Percentiles rank a stretch among this genome's conserved stretches.
Conservation (phyloP, 2,113 vertebrate species). For the Manacus vitellinus region DNA sequence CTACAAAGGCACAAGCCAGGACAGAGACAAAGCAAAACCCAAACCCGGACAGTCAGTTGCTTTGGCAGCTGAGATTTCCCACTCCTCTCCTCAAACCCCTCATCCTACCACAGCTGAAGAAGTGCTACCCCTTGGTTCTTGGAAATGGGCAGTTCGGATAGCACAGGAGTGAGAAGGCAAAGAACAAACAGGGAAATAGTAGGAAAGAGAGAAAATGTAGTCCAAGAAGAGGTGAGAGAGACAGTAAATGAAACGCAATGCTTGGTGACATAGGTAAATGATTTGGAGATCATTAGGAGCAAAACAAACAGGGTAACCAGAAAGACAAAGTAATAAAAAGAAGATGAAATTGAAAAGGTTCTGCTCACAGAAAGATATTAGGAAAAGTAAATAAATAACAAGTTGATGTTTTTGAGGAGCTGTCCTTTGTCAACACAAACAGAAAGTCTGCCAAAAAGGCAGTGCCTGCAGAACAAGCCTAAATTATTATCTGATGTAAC, state of each 20-base stretch:
- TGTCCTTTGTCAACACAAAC: not conserved
- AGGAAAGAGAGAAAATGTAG: not conserved
- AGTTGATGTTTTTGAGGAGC: not conserved
- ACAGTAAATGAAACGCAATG: not conserved
- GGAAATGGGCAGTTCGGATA: not conserved
- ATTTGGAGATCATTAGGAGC: not conserved
- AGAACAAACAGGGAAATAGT: not conserved
- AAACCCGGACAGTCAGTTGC: not conserved
- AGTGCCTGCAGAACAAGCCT: not conserved
- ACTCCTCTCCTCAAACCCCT: not conserved
- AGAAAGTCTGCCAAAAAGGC: not conserved
- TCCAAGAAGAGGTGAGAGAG: not conserved
- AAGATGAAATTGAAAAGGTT: not conserved
- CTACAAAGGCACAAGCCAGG: not conserved
- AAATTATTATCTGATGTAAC: not conserved
- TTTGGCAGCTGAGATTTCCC: not conserved
- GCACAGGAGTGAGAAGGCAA: not conserved
- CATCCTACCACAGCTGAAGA: not conserved
- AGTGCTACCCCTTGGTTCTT: not conserved
- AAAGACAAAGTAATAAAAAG: not conserved
- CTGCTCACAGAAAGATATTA: not conserved
- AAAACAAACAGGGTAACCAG: not conserved
- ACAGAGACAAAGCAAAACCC: not conserved
- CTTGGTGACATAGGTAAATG: not conserved
- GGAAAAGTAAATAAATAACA: not conserved